These are phyloP conservation scores for Phoebastria nigripes DNA, from an alignment of 2,797 vertebrate genomes.

Conservation along the genomic window DNA sequence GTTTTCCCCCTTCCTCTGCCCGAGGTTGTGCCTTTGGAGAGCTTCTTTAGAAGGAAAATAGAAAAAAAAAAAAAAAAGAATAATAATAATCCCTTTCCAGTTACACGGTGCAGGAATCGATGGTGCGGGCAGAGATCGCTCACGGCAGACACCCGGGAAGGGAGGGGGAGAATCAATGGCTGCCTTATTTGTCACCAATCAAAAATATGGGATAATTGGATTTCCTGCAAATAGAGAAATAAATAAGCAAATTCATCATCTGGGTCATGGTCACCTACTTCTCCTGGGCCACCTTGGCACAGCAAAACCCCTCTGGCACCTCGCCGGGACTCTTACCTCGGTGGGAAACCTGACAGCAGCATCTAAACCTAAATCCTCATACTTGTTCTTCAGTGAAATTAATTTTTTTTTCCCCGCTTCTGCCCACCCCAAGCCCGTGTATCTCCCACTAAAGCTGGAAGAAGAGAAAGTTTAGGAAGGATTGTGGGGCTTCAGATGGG, in stretches of 20 bases:
- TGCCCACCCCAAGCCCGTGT: background rate
- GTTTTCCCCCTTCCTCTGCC: background rate
- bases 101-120: fast-evolving
- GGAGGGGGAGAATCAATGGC: background rate
- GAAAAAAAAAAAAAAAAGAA: too few species aligned
- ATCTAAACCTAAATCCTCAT: background rate
- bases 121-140: background rate
- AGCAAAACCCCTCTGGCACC: fast-evolving
- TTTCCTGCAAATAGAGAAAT: background rate
- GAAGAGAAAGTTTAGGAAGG: background rate
- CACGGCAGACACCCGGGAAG: background rate
- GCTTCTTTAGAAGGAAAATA: background rate
- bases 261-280: background rate
- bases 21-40: background rate
- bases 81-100: background rate
- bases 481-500: background rate
- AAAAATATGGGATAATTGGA: slow-evolving; percentile 1
- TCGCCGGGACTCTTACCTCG: fast-evolving
- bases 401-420: background rate
- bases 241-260: background rate
- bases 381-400: fast-evolving
- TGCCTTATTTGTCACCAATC: slow-evolving; percentile 4
- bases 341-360: fast-evolving
- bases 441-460: fast-evolving
- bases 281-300: background rate